These are phyloP conservation scores for Zhuqinia jingwanae DNA, from an alignment of 2,888 invertebrate genomes.

Conservation along the genomic window DNA sequence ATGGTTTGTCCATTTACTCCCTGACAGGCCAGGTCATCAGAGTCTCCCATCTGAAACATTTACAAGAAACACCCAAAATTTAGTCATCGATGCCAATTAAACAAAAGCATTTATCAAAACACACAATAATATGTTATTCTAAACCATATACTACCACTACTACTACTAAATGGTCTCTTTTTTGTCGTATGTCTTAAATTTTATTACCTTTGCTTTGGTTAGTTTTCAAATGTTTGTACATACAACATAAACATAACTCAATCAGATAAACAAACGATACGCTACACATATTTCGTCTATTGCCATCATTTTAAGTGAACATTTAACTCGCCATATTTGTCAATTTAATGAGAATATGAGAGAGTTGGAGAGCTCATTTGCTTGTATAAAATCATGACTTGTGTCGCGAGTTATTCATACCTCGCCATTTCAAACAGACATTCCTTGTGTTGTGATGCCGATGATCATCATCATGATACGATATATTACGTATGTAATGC, in stretches of 20 bases:
- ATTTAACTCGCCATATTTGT: conserved; percentile 46
- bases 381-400: too few relatives aligned
- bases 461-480: not conserved
- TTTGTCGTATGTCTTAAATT: not conserved
- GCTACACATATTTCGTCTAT: not conserved
- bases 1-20: conserved; percentile 77
- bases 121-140: not conserved
- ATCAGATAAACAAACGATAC: not conserved
- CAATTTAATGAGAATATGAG: conserved; percentile 14
- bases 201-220: not conserved
- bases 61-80: conserved; percentile 13
- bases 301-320: not conserved
- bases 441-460: too few relatives aligned
- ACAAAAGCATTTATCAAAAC: not conserved
- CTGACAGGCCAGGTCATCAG: conserved; percentile 74
- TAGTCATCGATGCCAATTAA: not conserved
- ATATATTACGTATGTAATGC: not conserved
- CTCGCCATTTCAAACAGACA: too few relatives aligned
- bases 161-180: not conserved
- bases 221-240: not conserved
- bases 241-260: not conserved
- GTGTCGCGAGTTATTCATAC: too few relatives aligned
- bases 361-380: not conserved
- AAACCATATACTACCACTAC: too few relatives aligned
- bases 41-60: conserved; percentile 78